Conservation (phyloP, 2,888 invertebrate species). For the Pseudococcus longispinus region DNA sequence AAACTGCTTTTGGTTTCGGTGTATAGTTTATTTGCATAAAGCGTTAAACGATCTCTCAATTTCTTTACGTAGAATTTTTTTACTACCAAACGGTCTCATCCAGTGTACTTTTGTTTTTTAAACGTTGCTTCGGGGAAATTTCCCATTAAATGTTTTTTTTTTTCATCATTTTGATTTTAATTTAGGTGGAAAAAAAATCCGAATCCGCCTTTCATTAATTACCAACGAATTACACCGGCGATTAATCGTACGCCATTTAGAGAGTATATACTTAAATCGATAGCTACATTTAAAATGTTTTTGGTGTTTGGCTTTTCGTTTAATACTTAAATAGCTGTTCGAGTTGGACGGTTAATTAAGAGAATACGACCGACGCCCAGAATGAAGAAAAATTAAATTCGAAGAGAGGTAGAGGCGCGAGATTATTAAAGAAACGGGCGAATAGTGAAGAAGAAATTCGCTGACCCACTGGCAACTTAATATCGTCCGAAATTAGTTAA, state of each 20-base stretch:
- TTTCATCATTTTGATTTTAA: background rate
- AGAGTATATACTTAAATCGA: background rate
- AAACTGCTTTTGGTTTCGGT: slow-evolving; percentile 37
- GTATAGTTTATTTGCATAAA: slow-evolving; percentile 15
- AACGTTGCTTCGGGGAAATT: background rate
- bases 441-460: background rate
- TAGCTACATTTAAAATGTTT: slow-evolving; percentile 1
- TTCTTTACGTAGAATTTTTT: background rate
- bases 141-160: background rate
- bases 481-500: slow-evolving; percentile 26
- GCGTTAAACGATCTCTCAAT: slow-evolving; percentile 22
- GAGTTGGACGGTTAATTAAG: background rate
- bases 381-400: background rate
- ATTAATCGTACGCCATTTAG: background rate
- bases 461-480: slow-evolving; percentile 5
- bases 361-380: background rate
- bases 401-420: background rate
- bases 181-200: background rate
- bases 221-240: background rate
- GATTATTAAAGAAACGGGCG: background rate
- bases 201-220: background rate
- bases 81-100: background rate
- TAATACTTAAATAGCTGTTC: background rate
- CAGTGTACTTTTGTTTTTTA: background rate
- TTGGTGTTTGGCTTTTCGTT: background rate